Evolutionary conservation across 1,140 invertebrate genomes (phyloP).

Genomic region (Portunus trituberculatus): DNA sequence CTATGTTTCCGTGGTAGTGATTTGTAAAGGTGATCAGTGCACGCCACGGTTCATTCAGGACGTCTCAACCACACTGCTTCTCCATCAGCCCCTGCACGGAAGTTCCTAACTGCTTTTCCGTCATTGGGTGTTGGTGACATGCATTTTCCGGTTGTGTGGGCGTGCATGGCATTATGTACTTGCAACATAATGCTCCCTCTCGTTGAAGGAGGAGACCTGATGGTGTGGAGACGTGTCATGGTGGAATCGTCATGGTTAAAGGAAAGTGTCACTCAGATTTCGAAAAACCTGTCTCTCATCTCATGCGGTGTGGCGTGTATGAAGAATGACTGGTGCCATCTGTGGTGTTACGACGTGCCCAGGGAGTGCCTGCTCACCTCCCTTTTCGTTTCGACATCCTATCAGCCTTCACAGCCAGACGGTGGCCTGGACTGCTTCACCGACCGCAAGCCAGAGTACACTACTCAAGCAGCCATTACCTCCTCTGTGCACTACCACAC

Average conservation of each 20-base stretch:
- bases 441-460: not conserved
- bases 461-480: not conserved
- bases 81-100: too few species aligned
- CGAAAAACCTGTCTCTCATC: not conserved
- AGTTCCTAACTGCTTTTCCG: too few species aligned
- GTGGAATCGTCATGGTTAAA: not conserved
- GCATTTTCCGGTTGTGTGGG: not conserved
- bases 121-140: too few species aligned
- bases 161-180: not conserved
- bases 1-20: too few species aligned
- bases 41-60: too few species aligned
- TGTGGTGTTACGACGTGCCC: not conserved
- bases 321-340: not conserved
- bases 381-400: not conserved
- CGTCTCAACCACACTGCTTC: too few species aligned
- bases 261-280: not conserved
- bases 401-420: not conserved
- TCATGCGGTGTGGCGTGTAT: not conserved
- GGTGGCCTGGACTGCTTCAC: not conserved
- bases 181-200: not conserved
- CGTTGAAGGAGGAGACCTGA: not conserved
- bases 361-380: slow-evolving; percentile 6
- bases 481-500: not conserved
- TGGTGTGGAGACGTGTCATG: not conserved
- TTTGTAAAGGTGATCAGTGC: too few species aligned